Evolutionary conservation across 2,888 invertebrate genomes (phyloP).

Genomic region (Scrobipalpa atriplicella): DNA sequence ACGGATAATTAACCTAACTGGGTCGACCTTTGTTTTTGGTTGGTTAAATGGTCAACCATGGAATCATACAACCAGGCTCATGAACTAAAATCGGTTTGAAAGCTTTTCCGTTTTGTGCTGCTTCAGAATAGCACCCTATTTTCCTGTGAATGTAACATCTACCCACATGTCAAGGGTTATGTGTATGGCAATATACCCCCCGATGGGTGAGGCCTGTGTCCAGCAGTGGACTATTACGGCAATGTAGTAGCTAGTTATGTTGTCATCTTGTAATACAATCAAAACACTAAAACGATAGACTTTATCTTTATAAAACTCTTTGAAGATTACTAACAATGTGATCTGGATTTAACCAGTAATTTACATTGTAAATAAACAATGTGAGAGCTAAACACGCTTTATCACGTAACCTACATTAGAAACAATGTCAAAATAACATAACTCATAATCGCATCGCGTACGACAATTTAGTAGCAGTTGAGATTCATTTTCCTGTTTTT

Average conservation of each 20-base stretch:
- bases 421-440: conserved; percentile 14
- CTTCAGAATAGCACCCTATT: too few species aligned
- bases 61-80: background rate
- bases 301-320: too few species aligned
- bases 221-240: too few species aligned
- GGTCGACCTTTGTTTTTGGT: conserved; percentile 71
- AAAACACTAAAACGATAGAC: too few species aligned
- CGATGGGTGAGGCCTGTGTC: too few species aligned
- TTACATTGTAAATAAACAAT: background rate
- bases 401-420: conserved; percentile 12
- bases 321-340: background rate
- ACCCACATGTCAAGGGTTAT: too few species aligned
- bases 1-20: conserved; percentile 67
- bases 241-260: too few species aligned
- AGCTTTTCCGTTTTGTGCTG: too few species aligned
- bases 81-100: too few species aligned
- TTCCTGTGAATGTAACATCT: too few species aligned
- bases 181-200: too few species aligned
- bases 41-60: conserved; percentile 18
- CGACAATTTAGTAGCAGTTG: background rate
- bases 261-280: too few species aligned
- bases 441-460: background rate
- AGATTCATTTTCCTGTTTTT: conserved; percentile 12
- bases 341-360: background rate
- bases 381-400: background rate